Conservation (phyloP, 1,140 invertebrate species). For the Lepidurus arcticus region DNA sequence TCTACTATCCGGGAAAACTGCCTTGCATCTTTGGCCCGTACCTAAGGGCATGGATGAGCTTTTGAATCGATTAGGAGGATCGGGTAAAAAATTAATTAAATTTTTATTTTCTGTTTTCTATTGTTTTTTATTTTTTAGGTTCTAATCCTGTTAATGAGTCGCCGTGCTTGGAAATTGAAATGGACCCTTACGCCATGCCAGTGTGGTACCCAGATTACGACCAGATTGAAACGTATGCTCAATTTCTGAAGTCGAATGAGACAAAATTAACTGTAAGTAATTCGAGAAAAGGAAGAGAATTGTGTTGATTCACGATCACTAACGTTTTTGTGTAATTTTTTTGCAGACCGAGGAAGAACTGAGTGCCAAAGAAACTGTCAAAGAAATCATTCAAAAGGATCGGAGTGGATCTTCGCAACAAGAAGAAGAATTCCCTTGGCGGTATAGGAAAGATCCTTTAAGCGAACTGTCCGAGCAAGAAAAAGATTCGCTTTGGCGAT, state of each 20-base stretch:
- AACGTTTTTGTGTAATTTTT: background rate
- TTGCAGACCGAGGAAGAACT: background rate
- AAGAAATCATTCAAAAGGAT: background rate
- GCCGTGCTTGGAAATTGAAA: conserved; percentile 52
- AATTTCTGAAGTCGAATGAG: conserved; percentile 36
- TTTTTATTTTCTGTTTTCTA: background rate
- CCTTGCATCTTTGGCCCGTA: conserved; percentile 51
- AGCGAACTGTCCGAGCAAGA: conserved; percentile 56
- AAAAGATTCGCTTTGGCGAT: conserved; percentile 53
- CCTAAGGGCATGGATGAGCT: conserved; percentile 50
- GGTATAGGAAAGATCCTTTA: conserved; percentile 47
- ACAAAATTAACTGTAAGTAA: background rate
- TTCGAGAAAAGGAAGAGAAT: background rate
- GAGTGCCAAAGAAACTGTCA: background rate
- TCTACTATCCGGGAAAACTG: conserved; percentile 49
- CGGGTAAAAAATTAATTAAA: conserved; percentile 34
- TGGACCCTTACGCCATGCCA: conserved; percentile 47
- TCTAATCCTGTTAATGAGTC: conserved; percentile 53
- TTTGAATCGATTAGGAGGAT: conserved; percentile 40
- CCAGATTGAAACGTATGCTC: conserved; percentile 47
- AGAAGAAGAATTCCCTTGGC: background rate
- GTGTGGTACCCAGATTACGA: conserved; percentile 48
- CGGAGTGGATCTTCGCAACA: background rate
- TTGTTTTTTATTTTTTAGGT: conserved; percentile 39
- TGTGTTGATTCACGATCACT: background rate